A percentile compares a stretch with the other conserved stretches of the same genome.
Evolutionary conservation across 53 echinoderm and acorn worm genomes (phyloP).

Genomic region (Apostichopus leukothele): DNA sequence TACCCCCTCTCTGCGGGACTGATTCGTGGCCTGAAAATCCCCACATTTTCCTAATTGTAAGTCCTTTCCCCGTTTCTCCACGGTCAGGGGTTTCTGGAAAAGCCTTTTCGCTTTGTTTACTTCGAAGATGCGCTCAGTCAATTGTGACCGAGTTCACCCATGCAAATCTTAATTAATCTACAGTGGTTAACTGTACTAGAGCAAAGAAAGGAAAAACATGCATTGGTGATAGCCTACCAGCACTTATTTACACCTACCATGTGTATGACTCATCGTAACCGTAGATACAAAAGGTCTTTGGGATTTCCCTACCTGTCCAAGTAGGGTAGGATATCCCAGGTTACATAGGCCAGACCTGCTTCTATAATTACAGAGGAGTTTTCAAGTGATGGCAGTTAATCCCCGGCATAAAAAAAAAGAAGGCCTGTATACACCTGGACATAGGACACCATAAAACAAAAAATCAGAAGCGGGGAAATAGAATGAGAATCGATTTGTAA

Average conservation of each 20-base stretch:
- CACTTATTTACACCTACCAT: background rate
- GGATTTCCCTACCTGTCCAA: constrained; percentile 26
- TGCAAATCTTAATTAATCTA: constrained; percentile 37
- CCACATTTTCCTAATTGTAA: background rate
- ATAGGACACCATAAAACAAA: background rate
- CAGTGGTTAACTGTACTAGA: background rate
- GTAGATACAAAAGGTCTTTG: constrained; percentile 15
- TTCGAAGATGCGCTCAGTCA: constrained; percentile 27
- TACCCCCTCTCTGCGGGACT: background rate
- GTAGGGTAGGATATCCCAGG: background rate
- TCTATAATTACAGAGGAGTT: background rate
- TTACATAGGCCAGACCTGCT: background rate
- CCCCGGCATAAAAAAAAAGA: background rate
- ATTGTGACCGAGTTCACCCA: constrained; percentile 13
- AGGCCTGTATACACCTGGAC: background rate
- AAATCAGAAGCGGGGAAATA: background rate
- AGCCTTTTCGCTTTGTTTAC: constrained; percentile 1
- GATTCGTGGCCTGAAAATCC: background rate
- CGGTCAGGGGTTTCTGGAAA: background rate
- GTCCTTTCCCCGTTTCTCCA: background rate
- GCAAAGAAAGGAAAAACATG: too few species aligned
- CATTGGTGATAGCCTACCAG: constrained; percentile 6
- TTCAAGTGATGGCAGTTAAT: background rate
- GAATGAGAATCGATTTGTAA: background rate
- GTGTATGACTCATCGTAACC: constrained; percentile 20